Conservation (phyloP, 1,140 invertebrate species). For the Bombus picipes region DNA sequence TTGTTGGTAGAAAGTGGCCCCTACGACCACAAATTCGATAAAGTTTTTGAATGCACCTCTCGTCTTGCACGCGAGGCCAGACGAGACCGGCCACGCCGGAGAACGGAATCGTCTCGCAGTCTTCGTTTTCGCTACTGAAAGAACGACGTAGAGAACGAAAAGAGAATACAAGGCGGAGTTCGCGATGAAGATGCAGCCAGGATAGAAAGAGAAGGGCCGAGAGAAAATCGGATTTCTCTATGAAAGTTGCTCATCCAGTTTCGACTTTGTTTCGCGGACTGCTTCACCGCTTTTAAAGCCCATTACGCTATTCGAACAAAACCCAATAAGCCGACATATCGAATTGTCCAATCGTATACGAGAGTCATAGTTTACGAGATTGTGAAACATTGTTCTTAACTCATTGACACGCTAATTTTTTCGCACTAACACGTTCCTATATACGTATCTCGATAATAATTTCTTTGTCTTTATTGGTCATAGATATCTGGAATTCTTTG, state of each 20-base stretch:
- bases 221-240: constrained; percentile 71
- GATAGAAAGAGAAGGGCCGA: not conserved
- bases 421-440: not conserved
- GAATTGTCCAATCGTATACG: not conserved
- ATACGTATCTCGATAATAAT: too few species aligned
- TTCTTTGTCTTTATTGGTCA: too few species aligned
- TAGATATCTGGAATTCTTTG: not conserved
- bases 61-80: constrained; percentile 38
- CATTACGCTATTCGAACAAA: not conserved
- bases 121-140: constrained; percentile 70
- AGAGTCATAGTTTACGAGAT: not conserved
- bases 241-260: constrained; percentile 59
- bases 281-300: constrained; percentile 24
- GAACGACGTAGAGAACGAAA: constrained; percentile 38
- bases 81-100: constrained; percentile 6
- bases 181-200: constrained; percentile 3
- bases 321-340: not conserved
- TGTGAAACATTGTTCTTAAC: accelerated
- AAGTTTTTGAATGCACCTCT: constrained; percentile 74
- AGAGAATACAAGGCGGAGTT: constrained; percentile 34
- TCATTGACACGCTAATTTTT: not conserved
- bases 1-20: constrained; percentile 76
- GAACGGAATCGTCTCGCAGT: constrained; percentile 68
- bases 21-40: constrained; percentile 80
- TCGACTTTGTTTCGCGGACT: constrained; percentile 43